Evolutionary conservation across 1,140 invertebrate genomes (phyloP), one percentile per base, ranked within the genome.

Genomic region (Phymorhynchus buccinoides): DNA sequence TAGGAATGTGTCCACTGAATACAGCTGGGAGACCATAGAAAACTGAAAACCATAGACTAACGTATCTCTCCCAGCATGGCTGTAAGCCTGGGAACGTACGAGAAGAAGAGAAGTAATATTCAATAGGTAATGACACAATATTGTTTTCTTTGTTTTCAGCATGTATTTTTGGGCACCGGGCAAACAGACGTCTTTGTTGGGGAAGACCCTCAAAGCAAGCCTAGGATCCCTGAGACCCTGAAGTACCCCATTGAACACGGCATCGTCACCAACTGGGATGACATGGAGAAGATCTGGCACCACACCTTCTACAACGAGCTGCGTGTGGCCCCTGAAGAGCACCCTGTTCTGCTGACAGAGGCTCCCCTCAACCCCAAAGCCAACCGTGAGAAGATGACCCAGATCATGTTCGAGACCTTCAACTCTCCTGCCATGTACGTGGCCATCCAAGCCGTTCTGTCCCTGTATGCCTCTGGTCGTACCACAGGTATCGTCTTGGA

Each of bases 201-300:
- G 2, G 56, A 62, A 16, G 56, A 62, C 22, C 18, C 56, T 22
- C 56, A 62, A 14, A 22, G 12, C 56, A 62, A 27, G 22, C 56
- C 18, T 62, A 27, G n/a, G 18, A 22, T 62, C 56, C 56, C n/a
- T n/a, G n/a, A n/a, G 56, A 62, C 22, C 56, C 56, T 27, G 18
- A 62, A 62, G 22, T 6, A 62, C 56, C 56, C 56, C 22, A 62
- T 62, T 27, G 56, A 14, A 14, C 56, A 27, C 14, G 56, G 56
- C 56, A 27, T 62, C 56, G 22, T 62, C 56, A 62, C 56, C 14
- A 27, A 62, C 56, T 62, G 56, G 56, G 56, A 62, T 4, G 56
- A 62, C 56, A 62, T 62, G 56, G 56, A 62, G 56, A 62, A 62
- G 22, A 27, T 62, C 56, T 62, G 56, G 56, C 56, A 62, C 56